Base-by-base conservation (phyloP, 2,797 vertebrate species). In the Lagodon rhomboides region DNA sequence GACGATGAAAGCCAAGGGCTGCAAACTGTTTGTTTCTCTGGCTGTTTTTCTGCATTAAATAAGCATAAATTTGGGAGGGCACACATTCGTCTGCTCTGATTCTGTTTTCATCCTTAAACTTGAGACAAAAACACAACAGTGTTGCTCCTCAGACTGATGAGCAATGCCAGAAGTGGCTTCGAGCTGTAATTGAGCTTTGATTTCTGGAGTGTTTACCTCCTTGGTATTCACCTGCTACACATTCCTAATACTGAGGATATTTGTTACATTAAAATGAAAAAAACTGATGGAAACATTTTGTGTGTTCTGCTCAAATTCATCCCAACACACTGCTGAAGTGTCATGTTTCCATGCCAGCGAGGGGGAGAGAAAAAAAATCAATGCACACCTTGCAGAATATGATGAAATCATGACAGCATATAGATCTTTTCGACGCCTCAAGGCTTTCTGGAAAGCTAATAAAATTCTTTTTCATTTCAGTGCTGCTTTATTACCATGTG, bases 391-490 rank as follows among this genome's bases (percentile, higher is more conserved):
- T 3, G 27, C 79, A 74, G 79, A 87, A 70, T 78, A 82, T 90
- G 90, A 93, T 90, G 82, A 87, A 89, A 93, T 85, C 79, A 76
- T 90, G 88, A 88, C 83, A 80, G 84, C 84, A 13, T 92, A 91
- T 92, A 90, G 77, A 89, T 94, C 85, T 90, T 50, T 82, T 56
- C 65, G 49, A 82, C 68, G 86, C 85, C 92, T 87, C 50, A 65
- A 82, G 87, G 85, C 75, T 79, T 82, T 87, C 76, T 80, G 54
- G 62, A 85, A 79, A 86, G 75, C 77, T 76, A 85, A 90, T 90
- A 78, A 73, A 86, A 86, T 82, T 85, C 23, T 60, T 79, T 90
- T 85, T 89, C 66, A 85, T 84, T 91, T 85, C 65, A 54, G 46
- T 69, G 20, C 59, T 47, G 58, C 78, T 85, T 89, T 88, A 85